Conservation (phyloP, 2,797 vertebrate genomes). For the Molossus molossus region DNA sequence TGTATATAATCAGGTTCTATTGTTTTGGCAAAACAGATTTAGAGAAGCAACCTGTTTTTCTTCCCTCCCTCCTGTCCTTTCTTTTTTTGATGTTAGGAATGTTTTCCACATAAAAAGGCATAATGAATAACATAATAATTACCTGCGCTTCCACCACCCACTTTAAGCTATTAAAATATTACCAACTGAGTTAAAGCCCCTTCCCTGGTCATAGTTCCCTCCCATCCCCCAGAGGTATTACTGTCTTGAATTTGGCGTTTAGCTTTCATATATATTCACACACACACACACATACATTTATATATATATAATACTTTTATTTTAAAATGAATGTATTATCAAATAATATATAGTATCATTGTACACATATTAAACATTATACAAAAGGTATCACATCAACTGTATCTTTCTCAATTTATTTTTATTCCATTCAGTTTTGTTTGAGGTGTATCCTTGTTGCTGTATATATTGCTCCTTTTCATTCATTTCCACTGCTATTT, state of each 20-base stretch:
- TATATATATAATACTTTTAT: not conserved
- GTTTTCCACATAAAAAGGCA: constrained; percentile 10
- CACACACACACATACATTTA: too few relatives aligned
- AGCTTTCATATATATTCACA: not conserved
- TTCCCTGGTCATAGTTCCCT: not conserved
- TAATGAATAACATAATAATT: not conserved
- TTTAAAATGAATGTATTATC: constrained; percentile 1
- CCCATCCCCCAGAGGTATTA: not conserved
- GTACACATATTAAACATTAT: not conserved
- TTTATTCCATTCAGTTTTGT: constrained; percentile 13
- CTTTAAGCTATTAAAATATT: not conserved
- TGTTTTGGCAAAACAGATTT: constrained; percentile 14
- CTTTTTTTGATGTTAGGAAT: constrained; percentile 31
- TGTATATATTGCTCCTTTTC: not conserved
- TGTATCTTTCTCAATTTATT: not conserved
- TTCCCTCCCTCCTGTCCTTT: not conserved
- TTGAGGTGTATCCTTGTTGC: constrained; percentile 1
- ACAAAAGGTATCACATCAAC: not conserved
- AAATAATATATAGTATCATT: not conserved
- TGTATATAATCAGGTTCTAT: not conserved
- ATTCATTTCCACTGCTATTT: not conserved
- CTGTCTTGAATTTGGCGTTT: not conserved
- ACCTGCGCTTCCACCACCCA: not conserved
- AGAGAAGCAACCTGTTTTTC: constrained; percentile 13
- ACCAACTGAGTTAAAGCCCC: not conserved